Percentiles rank a stretch among this genome's conserved stretches.
Evolutionary conservation across 2,888 invertebrate species (phyloP).

Genomic region (Macrophya annulata): DNA sequence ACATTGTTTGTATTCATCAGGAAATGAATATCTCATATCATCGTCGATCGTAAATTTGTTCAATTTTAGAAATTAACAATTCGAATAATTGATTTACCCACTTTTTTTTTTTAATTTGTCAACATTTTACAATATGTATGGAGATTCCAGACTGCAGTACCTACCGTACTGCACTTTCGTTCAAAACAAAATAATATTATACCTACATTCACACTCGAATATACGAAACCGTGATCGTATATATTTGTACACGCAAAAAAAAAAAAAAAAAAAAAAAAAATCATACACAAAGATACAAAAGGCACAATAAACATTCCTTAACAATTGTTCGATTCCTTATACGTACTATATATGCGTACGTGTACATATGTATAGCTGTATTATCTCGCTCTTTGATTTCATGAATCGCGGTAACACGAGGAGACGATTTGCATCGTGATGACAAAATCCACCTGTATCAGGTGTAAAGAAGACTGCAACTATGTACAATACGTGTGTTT

Average conservation of each 20-base stretch:
- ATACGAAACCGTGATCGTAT: neutral
- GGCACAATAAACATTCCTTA: slow-evolving; percentile 39
- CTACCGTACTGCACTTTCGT: slow-evolving; percentile 27
- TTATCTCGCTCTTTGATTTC: slow-evolving; percentile 38
- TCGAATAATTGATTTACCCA: too few relatives aligned
- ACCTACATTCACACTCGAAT: neutral
- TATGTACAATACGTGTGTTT: too few relatives aligned
- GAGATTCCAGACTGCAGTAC: neutral
- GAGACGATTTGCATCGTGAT: slow-evolving; percentile 2
- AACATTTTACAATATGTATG: neutral
- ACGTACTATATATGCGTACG: neutral
- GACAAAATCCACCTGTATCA: neutral
- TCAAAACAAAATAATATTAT: neutral
- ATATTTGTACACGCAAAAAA: neutral
- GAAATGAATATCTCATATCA: too few relatives aligned
- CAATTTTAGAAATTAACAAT: too few relatives aligned
- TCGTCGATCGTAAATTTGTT: too few relatives aligned
- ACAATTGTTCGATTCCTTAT: slow-evolving; percentile 39
- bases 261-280: neutral
- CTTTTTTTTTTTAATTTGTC: neutral
- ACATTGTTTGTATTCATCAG: too few relatives aligned
- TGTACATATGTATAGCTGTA: neutral
- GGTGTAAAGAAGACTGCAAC: neutral
- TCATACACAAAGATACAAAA: neutral
- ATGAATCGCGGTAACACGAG: slow-evolving; percentile 22